Base-by-base conservation (phyloP, 2,888 invertebrate genomes). In the Caenorhabditis virilis region DNA sequence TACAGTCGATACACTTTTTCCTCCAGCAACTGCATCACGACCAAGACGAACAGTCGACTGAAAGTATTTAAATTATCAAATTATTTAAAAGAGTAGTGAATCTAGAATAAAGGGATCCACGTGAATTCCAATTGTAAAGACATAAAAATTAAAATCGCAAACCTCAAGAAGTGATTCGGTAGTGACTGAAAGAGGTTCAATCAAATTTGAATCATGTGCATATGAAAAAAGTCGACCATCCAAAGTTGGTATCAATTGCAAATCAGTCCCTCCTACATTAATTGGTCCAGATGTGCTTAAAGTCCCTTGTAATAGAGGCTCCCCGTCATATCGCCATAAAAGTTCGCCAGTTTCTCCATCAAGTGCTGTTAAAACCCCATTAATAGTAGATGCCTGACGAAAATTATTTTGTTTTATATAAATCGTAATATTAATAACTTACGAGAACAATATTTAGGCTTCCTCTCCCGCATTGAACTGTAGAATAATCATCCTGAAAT, bases 1-100 rank as follows among this genome's bases (percentile, higher is more conserved):
- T 83, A 91, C 90, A 51, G 91, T 91, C 55, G 89, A 87, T 0
- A 91, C 89, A 84, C 93, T 93, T 79, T 91, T 91, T 1, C 93
- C 92, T 59, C 95, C 87, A 51, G 86, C 84, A 66, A 87, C 84
- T 35, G 85, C 83, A 4, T 86, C 86, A 38, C 83, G 83, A 26
- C 83, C 90, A 78, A 93, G 91, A 78, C 90, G 90, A 83, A 91
- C 91, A 0, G 73, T 67, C 4, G 72, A 66, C 61, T 66, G 18
- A 25, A 62, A 49, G 25, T 30, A 22, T 43, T 43, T 4, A n/a
- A 26, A 13, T 43, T 43, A 13, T 23, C 25, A 47, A 6, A 5
- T 33, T 53, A 27, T 16, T 30, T 45, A 27, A 15, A 18, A 15
- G 30, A n/a, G n/a, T n/a, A n/a, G n/a, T n/a, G n/a, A n/a, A n/a